Evolutionary conservation across 2,888 invertebrate species (phyloP), one percentile per base, ranked within the genome.

Genomic region (Tetragonisca angustula): DNA sequence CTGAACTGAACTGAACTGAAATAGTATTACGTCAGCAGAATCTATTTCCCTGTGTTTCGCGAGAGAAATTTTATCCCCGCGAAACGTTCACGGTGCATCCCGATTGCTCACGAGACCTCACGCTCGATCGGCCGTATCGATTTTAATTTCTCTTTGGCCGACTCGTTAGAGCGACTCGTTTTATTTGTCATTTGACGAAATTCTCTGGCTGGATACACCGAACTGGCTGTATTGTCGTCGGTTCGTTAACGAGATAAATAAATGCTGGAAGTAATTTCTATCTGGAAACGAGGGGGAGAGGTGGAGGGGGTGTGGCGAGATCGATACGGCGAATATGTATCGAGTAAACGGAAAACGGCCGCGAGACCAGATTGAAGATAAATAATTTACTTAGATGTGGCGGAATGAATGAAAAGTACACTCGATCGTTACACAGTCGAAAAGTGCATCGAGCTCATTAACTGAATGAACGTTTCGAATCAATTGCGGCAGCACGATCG

Each of bases 191-290:
- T 54, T 54, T 52, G n/a, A 21, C 27, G 43, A 27, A 49, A 49
- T 61, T 62, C 17, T 19, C 24, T 2, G 36, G 13, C n/a, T n/a
- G 27, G 64, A 21, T n/a, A 43, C 9, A 43, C 13, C 24, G 27
- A 64, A 43, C 27, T 11, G 19, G 52, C 17, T 64, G 54, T 36
- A 11, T 75, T 50, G 24, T 13, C 49, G 36, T 52, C 36, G 17
- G 65, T 65, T 73, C 69, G 56, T 79, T 72, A 65, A 73, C 68
- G 17, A 6, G 4, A 56, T 56, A n/a, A 59, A n/a, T 59, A 59
- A 56, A 56, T 24, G 32, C 13, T 70, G 73, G 36, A 70, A 52
- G 79, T 82, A 79, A 82, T 79, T 82, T 70, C 56, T 52, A 70
- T n/a, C 50, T 6, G 64, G 68, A 64, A 56, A 56, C 43, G 50